phyloP scores from a whole-genome alignment of 1,140 invertebrate species.

The Nixonia krombeini region DNA sequence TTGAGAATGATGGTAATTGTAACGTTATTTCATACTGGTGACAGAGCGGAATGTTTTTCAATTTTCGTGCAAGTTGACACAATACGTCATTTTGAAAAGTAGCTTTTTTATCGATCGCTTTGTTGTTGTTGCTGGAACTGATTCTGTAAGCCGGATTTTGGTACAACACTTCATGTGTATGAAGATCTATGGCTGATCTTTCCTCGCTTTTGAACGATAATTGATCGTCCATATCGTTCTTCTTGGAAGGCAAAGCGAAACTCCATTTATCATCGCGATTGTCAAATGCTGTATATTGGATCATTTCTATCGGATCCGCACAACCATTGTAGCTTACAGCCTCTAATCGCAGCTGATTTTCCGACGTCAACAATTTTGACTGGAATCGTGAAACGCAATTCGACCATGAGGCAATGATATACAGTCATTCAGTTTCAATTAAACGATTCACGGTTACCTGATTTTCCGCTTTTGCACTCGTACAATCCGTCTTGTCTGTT shows the following conservation, averaged over 20 bases:
- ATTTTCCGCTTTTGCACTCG: conserved; percentile 1
- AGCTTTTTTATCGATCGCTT: neutral
- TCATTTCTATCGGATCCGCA: conserved; percentile 16
- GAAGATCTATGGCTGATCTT: conserved; percentile 21
- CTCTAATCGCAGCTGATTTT: conserved; percentile 1
- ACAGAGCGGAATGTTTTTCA: conserved; percentile 1
- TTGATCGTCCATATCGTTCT: conserved; percentile 16
- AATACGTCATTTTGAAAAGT: conserved; percentile 10
- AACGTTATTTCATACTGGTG: neutral
- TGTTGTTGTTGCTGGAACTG: neutral
- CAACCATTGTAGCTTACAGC: neutral
- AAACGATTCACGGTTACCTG: neutral
- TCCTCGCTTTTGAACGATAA: conserved; percentile 21
- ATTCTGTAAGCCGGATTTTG: conserved; percentile 32
- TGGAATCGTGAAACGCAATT: neutral
- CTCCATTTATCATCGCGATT: conserved; percentile 26
- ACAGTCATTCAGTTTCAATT: too few species aligned
- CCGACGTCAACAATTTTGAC: neutral
- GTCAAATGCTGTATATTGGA: conserved; percentile 33
- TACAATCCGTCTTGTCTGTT: neutral
- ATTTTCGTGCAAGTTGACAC: conserved; percentile 18
- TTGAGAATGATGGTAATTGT: too few species aligned
- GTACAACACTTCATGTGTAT: conserved; percentile 32
- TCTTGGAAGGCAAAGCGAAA: conserved; percentile 15
- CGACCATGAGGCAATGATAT: neutral